A percentile compares a stretch with the other conserved stretches of the same genome.
phyloP scores from a whole-genome alignment of 1,140 invertebrate genomes.

The Acromyrmex heyeri region DNA sequence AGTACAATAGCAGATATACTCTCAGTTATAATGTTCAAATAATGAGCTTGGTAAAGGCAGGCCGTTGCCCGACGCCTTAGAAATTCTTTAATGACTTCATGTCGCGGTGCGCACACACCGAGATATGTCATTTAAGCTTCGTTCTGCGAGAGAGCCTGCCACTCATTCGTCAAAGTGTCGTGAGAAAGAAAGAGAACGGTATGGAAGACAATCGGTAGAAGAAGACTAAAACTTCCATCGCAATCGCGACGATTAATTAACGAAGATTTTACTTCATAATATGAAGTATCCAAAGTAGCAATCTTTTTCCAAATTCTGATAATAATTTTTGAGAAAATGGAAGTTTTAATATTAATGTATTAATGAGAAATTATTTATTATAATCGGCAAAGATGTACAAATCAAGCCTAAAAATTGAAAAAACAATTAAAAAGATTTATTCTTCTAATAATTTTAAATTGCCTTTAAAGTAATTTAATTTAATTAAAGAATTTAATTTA shows the following conservation, averaged over 20 bases:
- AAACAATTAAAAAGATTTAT: not conserved
- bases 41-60: conserved; percentile 67
- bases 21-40: conserved; percentile 31
- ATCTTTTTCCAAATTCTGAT: not conserved
- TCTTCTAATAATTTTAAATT: not conserved
- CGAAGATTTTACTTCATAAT: not conserved
- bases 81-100: conserved; percentile 82
- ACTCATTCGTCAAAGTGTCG: conserved; percentile 47
- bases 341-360: not conserved
- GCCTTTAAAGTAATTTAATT: not conserved
- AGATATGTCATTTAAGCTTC: conserved; percentile 61
- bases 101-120: conserved; percentile 69
- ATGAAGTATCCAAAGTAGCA: not conserved
- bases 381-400: not conserved
- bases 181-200: conserved; percentile 16
- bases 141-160: conserved; percentile 34
- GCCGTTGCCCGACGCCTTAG: conserved; percentile 82
- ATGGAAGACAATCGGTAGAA: conserved; percentile 6
- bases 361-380: not conserved
- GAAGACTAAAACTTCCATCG: not conserved
- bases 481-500: not conserved
- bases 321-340: not conserved
- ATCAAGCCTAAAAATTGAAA: not conserved
- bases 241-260: conserved; percentile 24
- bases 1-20: conserved; percentile 44